These are phyloP conservation scores for Clamator glandarius DNA, from an alignment of 2,797 vertebrate species.

Conservation along the genomic window DNA sequence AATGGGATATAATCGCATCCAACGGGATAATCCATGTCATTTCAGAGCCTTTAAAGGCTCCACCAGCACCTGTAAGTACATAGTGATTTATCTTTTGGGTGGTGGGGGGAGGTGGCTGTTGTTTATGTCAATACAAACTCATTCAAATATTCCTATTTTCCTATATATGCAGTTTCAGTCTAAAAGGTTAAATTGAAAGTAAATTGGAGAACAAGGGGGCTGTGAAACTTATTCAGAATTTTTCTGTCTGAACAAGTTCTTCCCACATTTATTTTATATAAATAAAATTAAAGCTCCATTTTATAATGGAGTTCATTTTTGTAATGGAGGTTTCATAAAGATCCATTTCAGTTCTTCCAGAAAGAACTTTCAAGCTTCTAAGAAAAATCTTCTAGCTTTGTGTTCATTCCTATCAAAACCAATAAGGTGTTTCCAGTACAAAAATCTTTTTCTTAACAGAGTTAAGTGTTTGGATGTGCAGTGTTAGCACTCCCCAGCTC, in stretches of 20 bases:
- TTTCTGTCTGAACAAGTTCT: neutral
- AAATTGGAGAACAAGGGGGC: neutral
- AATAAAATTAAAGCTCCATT: neutral
- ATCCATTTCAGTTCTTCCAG: neutral
- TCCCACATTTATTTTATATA: neutral
- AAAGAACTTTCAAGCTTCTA: neutral
- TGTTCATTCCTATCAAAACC: neutral
- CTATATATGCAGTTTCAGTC: neutral
- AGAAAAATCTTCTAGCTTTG: neutral
- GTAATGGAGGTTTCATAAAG: neutral
- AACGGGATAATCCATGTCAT: conserved; percentile 94
- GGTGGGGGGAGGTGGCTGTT: neutral
- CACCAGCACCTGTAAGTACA: conserved; percentile 76
- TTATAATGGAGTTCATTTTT: neutral
- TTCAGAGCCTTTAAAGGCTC: conserved; percentile 86
- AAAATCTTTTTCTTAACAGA: neutral
- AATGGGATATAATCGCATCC: conserved; percentile 86
- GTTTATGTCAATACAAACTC: neutral
- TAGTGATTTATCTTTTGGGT: too few species aligned
- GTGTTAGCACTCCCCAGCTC: fast-evolving
- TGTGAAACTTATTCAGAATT: neutral
- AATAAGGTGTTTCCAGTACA: neutral
- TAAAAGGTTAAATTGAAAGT: neutral
- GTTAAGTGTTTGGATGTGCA: neutral
- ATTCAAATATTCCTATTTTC: neutral